Base-by-base conservation (phyloP, 2,888 invertebrate genomes). In the Agrochola circellaris region DNA sequence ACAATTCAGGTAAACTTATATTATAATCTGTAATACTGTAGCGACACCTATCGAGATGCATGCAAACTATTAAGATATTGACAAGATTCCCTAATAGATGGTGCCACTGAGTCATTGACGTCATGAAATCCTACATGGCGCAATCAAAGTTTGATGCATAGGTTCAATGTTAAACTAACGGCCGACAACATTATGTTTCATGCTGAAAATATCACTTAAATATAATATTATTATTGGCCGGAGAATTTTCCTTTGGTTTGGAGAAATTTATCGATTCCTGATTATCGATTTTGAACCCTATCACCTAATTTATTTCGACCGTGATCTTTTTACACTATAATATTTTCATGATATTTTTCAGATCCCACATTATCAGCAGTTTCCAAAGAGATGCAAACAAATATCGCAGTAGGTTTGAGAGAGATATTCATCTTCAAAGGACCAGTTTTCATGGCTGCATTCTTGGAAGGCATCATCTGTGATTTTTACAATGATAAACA, bases 401-500 rank as follows among this genome's bases (percentile, higher is more conserved):
- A 75, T 42, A 42, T 62, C 38, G 60, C 54, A 5, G 6, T 58
- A 8, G 23, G 56, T 20, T 56, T 81, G 42, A 38, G 17, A 34
- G 80, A 81, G 6, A 1, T 38, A 3, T 81, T 66, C 17, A 6
- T 75, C 0, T 34, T 17, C n/a, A 26, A 77, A 51, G 82, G 77
- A 4, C 81, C 81, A n/a, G 56, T n/a, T 7, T 51, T 82, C 51
- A 70, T 81, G 77, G 30, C 30, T 1, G 72, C 54, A 3, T 82
- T 81, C 34, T 61, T 81, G 11, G 48, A 69, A 77, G 77, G 61
- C 26, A 23, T 45, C 4, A 82, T 82, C 15, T 81, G 81, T 54
- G 83, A 77, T 62, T 81, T 81, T 64, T 58, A 51, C 5, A 54
- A 56, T 6, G 15, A 34, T 1, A 26, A 67, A 23, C 0, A 48